Evolutionary conservation across 2,888 invertebrate genomes (phyloP), one percentile per base, ranked within the genome.

Genomic region (Nomada ferruginata): DNA sequence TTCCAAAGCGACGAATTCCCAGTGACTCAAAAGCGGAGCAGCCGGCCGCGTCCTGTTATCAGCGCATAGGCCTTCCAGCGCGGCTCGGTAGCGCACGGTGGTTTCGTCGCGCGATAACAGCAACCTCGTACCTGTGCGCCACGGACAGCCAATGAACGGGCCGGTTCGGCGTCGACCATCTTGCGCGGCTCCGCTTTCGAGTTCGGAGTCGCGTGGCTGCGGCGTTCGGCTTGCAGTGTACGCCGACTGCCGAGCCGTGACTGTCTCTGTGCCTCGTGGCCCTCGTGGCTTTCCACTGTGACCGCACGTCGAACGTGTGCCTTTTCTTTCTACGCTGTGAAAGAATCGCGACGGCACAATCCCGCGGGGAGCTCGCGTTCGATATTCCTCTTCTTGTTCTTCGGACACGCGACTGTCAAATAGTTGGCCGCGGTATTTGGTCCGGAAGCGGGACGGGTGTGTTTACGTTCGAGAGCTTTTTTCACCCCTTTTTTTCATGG

Each of bases 161-260:
- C 75, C 50, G 57, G 53, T 42, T 63, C 65, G 23, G 64, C 77
- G 86, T 89, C 87, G 85, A 91, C 92, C 92, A 92, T 92, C 90
- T 92, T 92, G 92, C 90, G 90, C 92, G 91, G 90, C 84, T 86
- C 86, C 80, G 89, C 91, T 90, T 91, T 91, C 90, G 89, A 89
- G 88, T 89, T 85, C 74, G 86, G 87, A 90, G 91, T 90, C 92
- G 92, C 91, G 92, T 91, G 92, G 92, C 79, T 79, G 79, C 82
- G 82, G 84, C 80, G 79, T 83, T 79, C 77, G 77, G 85, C 82
- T 86, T 85, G 82, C 91, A 91, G 92, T 91, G 84, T 85, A 87
- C 90, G 86, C 87, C 89, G 92, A 90, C 90, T 89, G 89, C 85
- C 91, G 92, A 91, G 91, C 89, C 89, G 91, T 87, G 91, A 90